Evolutionary conservation across 2,797 vertebrate genomes (phyloP), one percentile per base, ranked within the genome.

Genomic region (Halcyon smyrnensis): DNA sequence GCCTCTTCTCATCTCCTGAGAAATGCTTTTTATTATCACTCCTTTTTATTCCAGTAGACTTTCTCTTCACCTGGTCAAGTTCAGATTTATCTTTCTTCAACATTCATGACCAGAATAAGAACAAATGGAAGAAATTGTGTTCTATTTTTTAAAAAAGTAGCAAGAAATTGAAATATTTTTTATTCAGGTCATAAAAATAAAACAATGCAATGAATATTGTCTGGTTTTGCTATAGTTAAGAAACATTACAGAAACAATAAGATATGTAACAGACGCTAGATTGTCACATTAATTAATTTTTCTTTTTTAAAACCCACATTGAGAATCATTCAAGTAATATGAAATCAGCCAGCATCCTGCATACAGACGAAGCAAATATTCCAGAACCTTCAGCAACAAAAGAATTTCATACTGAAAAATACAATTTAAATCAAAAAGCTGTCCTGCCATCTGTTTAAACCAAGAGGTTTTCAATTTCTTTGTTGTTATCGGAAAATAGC

Each of bases 231-330:
- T 89, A 17, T 7, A 85, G 56, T 41, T 80, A 51, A 84, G 70
- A 69, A 92, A 53, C 15, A 25, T 50, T 32, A 77, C n/a, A 45
- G 69, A 85, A 96, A 65, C 37, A 94, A 3, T 41, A 74, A 73
- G 48, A 39, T 37, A 79, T 15, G 11, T 62, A 91, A 75, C 30
- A 94, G 65, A 91, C 3, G 2, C 37, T 53, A 89, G 45, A 45
- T 93, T 87, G 82, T 87, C 78, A 93, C 76, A 43, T 60, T 23
- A 59, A 92, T 85, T 76, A 89, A 9, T 64, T 84, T 77, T 92
- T 67, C 17, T 43, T 87, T 68, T 76, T 68, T 43, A 64, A 89
- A 90, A 20, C 7, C 34, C 19, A 46, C 9, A 34, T 46, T 56
- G 84, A 94, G 51, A 94, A 87, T 70, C 59, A 75, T 25, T 84